Base-by-base conservation (phyloP, 2,113 vertebrate species). In the Triplophysa siluroides region DNA sequence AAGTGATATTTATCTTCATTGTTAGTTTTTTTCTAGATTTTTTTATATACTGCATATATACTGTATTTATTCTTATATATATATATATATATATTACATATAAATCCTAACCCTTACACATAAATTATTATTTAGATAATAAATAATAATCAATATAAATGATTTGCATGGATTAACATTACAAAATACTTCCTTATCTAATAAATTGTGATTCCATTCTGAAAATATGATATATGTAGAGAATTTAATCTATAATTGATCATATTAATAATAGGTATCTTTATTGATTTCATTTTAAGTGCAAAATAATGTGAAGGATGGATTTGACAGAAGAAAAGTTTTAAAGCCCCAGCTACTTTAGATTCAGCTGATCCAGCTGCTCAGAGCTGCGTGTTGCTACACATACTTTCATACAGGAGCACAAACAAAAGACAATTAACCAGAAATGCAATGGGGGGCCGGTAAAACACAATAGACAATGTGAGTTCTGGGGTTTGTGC, bases 381-480 rank as follows among this genome's bases (percentile, higher is more conserved):
- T 38, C 9, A 16, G n/a, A 24, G 38, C 33, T 24, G 24, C 67
- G 78, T 74, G 26, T 85, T 45, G 14, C 52, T 26, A 70, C 67
- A 91, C 85, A 88, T 82, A 2, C 83, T 86, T 88, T 87, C 88
- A 83, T 89, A 87, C 75, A 63, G n/a, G 61, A 75, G 64, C 12
- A 80, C 78, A 90, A 88, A 91, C 87, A 88, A 88, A 88, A 85
- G 70, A 74, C 60, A 56, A 74, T 85, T 86, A 88, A 84, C 79
- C 66, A 74, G 65, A 72, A n/a, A 60, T 47, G 45, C 72, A 85
- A 67, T 81, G 76, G 77, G 82, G 80, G 69, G 81, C 79, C 72
- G 62, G 62, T 84, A 80, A 78, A 85, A 67, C 80, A 86, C 85
- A 83, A 79, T 76, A 78, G 80, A 89, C 86, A 82, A 84, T 86